Conservation (phyloP, 2,113 vertebrate species). For the Rynchops niger region DNA sequence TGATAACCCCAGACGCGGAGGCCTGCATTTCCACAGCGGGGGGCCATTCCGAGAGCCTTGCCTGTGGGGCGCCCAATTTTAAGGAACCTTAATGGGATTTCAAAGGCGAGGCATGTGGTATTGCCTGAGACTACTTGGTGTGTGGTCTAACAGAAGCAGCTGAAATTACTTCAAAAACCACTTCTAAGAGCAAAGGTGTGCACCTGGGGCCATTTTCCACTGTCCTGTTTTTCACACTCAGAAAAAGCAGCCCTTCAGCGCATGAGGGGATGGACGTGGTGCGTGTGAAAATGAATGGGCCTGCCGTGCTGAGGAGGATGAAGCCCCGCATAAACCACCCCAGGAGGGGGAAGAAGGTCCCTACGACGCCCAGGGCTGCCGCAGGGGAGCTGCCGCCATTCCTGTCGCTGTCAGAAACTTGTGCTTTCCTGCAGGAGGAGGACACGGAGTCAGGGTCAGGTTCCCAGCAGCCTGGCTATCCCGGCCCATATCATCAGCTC, state of each 20-base stretch:
- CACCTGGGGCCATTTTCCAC: not conserved
- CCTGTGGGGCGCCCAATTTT: not conserved
- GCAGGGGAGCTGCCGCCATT: not conserved
- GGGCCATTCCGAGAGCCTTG: not conserved
- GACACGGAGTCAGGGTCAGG: not conserved
- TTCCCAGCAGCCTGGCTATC: not conserved
- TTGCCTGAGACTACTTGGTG: not conserved
- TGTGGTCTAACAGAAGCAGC: not conserved
- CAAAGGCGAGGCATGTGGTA: not conserved
- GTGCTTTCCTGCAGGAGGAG: not conserved
- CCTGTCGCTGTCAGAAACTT: not conserved
- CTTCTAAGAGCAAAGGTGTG: not conserved
- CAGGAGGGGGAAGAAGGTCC: not conserved
- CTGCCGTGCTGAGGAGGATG: not conserved
- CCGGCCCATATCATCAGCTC: not conserved
- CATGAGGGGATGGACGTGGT: no score
- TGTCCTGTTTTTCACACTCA: not conserved
- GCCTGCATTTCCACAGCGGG: not conserved
- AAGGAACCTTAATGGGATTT: not conserved
- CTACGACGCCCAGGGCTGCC: not conserved
- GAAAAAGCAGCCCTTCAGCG: not conserved
- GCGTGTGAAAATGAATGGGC: not conserved
- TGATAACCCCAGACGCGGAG: not conserved
- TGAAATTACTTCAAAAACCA: not conserved
- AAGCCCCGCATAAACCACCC: not conserved